Conservation (phyloP, 2,797 vertebrate genomes). For the Pelochelys cantorii region DNA sequence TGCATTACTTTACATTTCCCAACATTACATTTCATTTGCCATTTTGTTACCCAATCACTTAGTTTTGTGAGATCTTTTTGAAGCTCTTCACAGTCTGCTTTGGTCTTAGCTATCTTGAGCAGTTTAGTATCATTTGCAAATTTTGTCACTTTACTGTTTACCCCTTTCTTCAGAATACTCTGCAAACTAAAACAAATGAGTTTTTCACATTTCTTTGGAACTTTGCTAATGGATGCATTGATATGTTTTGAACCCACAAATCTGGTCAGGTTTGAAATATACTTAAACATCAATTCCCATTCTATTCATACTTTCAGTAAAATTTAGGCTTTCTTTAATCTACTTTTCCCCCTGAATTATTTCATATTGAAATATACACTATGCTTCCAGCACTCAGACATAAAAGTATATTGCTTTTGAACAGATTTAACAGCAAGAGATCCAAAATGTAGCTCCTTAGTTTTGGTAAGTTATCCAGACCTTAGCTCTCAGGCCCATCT, state of each 20-base stretch:
- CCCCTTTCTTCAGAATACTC: neutral
- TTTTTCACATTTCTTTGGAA: neutral
- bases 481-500: neutral
- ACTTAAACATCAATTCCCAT: neutral
- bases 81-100: too few relatives aligned
- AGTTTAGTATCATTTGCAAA: too few relatives aligned
- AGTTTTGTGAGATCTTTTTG: too few relatives aligned
- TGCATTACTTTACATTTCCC: too few relatives aligned
- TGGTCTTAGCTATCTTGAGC: too few relatives aligned
- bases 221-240: neutral
- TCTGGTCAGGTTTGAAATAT: neutral
- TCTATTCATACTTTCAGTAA: neutral
- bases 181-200: neutral
- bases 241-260: neutral
- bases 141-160: too few relatives aligned
- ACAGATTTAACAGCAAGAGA: neutral
- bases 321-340: neutral
- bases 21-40: too few relatives aligned
- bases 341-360: neutral
- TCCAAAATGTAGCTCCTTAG: neutral
- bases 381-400: neutral
- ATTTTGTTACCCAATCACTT: too few relatives aligned
- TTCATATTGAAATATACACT: fast-evolving
- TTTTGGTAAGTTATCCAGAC: neutral
- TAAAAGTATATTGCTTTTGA: neutral